Percentiles rank a stretch among this genome's conserved stretches.
Conservation (phyloP, 2,888 invertebrate species). For the Drosophila rellima region DNA sequence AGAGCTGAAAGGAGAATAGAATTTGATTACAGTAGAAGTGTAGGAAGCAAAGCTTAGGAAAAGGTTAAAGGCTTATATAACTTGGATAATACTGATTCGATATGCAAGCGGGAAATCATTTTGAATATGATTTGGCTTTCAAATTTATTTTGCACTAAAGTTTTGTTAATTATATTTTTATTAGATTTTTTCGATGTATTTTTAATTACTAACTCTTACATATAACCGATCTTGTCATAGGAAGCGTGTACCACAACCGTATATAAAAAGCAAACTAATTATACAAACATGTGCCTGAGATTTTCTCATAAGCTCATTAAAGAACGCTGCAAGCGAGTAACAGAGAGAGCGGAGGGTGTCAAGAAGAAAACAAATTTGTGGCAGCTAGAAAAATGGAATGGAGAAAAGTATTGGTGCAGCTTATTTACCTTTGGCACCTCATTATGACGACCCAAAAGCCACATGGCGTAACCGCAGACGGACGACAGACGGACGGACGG, state of each 20-base stretch:
- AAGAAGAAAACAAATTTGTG: slow-evolving; percentile 13
- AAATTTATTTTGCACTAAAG: no score
- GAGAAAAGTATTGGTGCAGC: slow-evolving; percentile 44
- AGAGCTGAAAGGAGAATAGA: slow-evolving; percentile 7
- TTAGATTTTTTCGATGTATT: no score
- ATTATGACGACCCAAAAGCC: slow-evolving; percentile 75
- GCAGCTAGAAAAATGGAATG: slow-evolving; percentile 20
- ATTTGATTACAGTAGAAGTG: not conserved
- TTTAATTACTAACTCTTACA: no score
- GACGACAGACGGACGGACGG: slow-evolving; percentile 14
- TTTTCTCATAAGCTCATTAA: slow-evolving; percentile 69
- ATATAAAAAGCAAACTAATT: slow-evolving; percentile 30
- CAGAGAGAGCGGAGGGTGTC: not conserved
- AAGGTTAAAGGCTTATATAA: not conserved
- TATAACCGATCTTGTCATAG: not conserved
- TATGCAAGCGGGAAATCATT: no score
- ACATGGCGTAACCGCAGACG: slow-evolving; percentile 62
- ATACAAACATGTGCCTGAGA: slow-evolving; percentile 44
- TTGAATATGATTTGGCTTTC: no score
- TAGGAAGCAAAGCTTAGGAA: not conserved
- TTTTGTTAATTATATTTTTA: no score
- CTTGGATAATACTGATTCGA: no score
- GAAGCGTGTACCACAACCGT: not conserved
- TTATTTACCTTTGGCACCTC: slow-evolving; percentile 80
- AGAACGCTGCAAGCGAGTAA: slow-evolving; percentile 42